These are phyloP conservation scores for Lasioglossum leucozonium DNA, from an alignment of 2,888 invertebrate genomes.

Conservation along the genomic window DNA sequence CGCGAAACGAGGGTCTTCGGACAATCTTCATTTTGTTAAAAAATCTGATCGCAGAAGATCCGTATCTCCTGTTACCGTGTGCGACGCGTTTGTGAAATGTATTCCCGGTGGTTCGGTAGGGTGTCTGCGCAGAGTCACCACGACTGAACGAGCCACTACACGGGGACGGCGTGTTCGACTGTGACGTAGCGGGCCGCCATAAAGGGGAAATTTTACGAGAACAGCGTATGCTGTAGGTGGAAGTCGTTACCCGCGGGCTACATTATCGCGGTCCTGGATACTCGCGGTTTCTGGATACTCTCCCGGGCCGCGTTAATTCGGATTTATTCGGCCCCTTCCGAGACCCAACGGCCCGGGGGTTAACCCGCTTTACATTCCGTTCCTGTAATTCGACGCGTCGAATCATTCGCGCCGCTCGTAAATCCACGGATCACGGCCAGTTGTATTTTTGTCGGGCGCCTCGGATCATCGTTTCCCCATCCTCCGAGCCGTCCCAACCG, in stretches of 20 bases:
- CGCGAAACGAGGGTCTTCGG: too few relatives aligned
- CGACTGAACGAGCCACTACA: background rate
- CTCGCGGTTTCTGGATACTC: constrained; percentile 51
- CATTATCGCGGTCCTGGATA: constrained; percentile 45
- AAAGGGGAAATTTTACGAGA: constrained; percentile 53
- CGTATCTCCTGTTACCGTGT: background rate
- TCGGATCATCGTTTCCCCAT: constrained; percentile 2
- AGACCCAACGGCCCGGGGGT: constrained; percentile 24
- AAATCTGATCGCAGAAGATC: background rate
- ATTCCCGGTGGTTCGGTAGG: background rate
- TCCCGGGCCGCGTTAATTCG: constrained; percentile 53
- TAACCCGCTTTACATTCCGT: constrained; percentile 32
- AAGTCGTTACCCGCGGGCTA: constrained; percentile 52
- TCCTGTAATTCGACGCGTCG: constrained; percentile 23
- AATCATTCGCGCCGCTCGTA: constrained; percentile 39
- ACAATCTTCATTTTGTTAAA: too few relatives aligned
- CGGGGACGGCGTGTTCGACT: constrained; percentile 18
- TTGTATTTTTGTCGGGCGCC: constrained; percentile 15
- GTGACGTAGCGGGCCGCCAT: constrained; percentile 26
- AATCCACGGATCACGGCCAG: constrained; percentile 14
- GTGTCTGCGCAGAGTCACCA: background rate
- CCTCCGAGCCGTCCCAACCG: too few relatives aligned
- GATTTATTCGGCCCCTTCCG: constrained; percentile 52
- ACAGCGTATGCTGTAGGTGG: constrained; percentile 40
- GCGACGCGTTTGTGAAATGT: background rate